A percentile compares a stretch with the other conserved stretches of the same genome.
Evolutionary conservation across 2,888 invertebrate genomes (phyloP).

Genomic region (Temnothorax rugatulus): DNA sequence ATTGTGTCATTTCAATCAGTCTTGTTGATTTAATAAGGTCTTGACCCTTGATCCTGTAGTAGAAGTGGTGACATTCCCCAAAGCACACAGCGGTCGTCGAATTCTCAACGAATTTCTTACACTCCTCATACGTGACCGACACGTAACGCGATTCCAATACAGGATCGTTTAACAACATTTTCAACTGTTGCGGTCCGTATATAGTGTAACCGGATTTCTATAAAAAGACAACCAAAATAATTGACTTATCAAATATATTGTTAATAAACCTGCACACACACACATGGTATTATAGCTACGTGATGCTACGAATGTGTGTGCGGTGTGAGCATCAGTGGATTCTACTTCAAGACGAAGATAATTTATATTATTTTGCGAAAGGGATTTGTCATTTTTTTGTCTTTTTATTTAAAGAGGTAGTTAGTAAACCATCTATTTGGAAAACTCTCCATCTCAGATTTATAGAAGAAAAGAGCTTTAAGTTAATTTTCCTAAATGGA

Average conservation of each 20-base stretch:
- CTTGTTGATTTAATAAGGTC: slow-evolving; percentile 50
- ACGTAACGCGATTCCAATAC: slow-evolving; percentile 52
- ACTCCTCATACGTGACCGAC: slow-evolving; percentile 47
- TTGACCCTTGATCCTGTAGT: slow-evolving; percentile 28
- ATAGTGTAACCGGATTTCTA: slow-evolving; percentile 56
- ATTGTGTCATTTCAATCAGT: slow-evolving; percentile 42
- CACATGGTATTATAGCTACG: not conserved
- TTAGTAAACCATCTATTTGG: not conserved
- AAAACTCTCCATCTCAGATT: not conserved
- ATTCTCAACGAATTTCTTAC: slow-evolving; percentile 53
- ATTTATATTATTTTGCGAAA: not conserved
- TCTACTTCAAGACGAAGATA: not conserved
- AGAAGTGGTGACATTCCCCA: slow-evolving; percentile 63
- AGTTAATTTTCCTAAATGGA: not conserved
- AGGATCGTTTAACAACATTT: slow-evolving; percentile 27
- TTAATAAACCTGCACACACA: not conserved
- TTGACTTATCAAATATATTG: not conserved
- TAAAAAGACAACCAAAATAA: not conserved
- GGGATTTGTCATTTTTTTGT: not conserved
- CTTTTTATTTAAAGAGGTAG: too few species aligned
- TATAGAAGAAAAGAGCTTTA: not conserved
- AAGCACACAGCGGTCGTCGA: slow-evolving; percentile 54
- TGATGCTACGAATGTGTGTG: not conserved
- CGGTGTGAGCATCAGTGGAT: not conserved
- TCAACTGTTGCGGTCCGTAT: slow-evolving; percentile 49